Conservation (phyloP, 2,888 invertebrate genomes). For the Blastobasis lacticolella region DNA sequence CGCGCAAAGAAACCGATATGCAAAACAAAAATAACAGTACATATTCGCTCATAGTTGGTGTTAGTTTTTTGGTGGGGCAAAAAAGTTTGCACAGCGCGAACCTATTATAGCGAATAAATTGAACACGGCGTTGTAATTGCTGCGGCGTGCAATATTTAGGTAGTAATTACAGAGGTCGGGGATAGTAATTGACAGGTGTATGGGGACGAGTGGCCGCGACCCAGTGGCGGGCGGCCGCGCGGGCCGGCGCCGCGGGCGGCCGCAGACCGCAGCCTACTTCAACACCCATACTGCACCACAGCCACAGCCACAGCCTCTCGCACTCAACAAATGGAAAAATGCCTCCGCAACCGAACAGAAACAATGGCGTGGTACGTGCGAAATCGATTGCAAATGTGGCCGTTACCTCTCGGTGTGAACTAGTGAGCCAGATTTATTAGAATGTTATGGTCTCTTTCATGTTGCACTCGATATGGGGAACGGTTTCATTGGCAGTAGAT, state of each 20-base stretch:
- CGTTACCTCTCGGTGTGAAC: slow-evolving; percentile 32
- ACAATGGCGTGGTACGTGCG: slow-evolving; percentile 48
- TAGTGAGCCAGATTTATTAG: slow-evolving; percentile 25
- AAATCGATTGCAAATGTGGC: slow-evolving; percentile 52
- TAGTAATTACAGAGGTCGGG: slow-evolving; percentile 43
- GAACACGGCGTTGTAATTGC: slow-evolving; percentile 53
- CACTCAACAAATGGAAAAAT: slow-evolving; percentile 40
- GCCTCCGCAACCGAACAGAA: slow-evolving; percentile 40
- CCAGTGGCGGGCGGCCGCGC: neutral
- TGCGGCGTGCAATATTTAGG: slow-evolving; percentile 47
- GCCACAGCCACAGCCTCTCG: slow-evolving; percentile 6
- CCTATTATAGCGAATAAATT: slow-evolving; percentile 59
- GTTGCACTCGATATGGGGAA: no score
- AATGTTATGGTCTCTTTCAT: slow-evolving; percentile 15
- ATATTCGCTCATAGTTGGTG: slow-evolving; percentile 49
- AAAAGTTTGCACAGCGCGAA: slow-evolving; percentile 44
- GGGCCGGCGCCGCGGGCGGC: slow-evolving; percentile 12
- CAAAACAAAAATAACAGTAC: slow-evolving; percentile 62
- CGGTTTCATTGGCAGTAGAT: no score
- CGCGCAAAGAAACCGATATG: slow-evolving; percentile 52
- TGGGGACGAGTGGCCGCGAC: slow-evolving; percentile 12
- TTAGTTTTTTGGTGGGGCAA: slow-evolving; percentile 46
- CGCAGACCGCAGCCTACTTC: slow-evolving; percentile 55
- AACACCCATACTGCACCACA: slow-evolving; percentile 29
- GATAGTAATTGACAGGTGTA: slow-evolving; percentile 35